These are phyloP conservation scores for Sapayoa aenigma DNA, from an alignment of 2,113 vertebrate genomes.

Conservation along the genomic window DNA sequence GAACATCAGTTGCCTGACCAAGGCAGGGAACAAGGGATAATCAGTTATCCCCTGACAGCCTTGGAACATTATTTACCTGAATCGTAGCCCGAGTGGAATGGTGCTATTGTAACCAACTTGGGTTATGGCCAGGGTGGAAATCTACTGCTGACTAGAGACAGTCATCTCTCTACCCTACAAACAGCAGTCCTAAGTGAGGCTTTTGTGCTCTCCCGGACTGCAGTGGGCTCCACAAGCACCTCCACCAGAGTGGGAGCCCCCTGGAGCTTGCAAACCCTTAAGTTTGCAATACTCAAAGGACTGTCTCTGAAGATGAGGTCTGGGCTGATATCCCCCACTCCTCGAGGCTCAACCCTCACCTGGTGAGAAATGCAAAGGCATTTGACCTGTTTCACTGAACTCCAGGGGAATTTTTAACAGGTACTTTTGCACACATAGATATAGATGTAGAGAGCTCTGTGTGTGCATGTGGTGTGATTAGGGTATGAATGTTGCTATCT, in stretches of 20 bases:
- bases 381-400: neutral
- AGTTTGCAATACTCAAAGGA: neutral
- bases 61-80: neutral
- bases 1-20: neutral
- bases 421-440: neutral
- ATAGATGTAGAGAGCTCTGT: neutral
- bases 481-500: neutral
- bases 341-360: neutral
- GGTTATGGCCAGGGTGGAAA: neutral
- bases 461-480: neutral
- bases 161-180: neutral
- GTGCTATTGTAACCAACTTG: neutral
- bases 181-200: neutral
- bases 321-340: neutral
- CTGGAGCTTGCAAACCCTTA: neutral
- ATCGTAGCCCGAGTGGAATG: neutral
- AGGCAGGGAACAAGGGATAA: constrained; percentile 23
- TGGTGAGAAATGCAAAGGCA: neutral
- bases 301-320: neutral
- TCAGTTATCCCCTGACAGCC: neutral
- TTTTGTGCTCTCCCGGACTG: neutral
- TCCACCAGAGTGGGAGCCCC: no score
- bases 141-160: neutral
- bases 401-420: neutral
- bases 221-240: neutral